Evolutionary conservation across 2,113 vertebrate genomes (phyloP).

Genomic region (Rhea pennata): DNA sequence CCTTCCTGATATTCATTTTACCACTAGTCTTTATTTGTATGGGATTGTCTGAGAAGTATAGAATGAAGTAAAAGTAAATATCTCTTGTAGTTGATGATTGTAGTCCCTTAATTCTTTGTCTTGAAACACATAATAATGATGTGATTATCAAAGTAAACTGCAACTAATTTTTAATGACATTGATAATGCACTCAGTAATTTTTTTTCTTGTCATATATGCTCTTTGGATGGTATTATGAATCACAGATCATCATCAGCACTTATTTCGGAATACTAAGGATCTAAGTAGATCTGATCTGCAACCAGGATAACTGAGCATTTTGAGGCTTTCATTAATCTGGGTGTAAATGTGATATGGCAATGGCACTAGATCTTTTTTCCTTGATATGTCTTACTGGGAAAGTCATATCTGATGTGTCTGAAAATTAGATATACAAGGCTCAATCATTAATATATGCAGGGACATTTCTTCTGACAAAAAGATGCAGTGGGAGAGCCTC

Average conservation of each 20-base stretch:
- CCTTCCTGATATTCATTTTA: neutral
- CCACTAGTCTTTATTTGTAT: neutral
- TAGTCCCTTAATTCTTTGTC: neutral
- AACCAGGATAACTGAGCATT: fast-evolving
- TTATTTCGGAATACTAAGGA: neutral
- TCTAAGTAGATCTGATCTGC: neutral
- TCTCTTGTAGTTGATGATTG: neutral
- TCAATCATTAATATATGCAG: neutral
- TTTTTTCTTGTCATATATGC: neutral
- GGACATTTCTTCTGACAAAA: neutral
- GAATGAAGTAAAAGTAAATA: neutral
- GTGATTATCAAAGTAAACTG: neutral
- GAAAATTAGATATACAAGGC: neutral
- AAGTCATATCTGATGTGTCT: neutral
- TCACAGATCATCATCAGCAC: neutral
- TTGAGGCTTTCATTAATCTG: neutral
- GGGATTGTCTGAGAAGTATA: neutral
- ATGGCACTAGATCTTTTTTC: neutral
- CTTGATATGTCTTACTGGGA: neutral
- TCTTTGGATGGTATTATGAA: neutral
- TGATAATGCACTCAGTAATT: neutral
- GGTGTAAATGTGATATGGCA: neutral
- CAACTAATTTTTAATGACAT: neutral
- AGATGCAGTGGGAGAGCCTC: neutral
- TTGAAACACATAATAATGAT: neutral